A percentile compares a stretch with the other conserved stretches of the same genome.
Evolutionary conservation across 2,113 vertebrate genomes (phyloP).

Genomic region (Fregata magnificens): DNA sequence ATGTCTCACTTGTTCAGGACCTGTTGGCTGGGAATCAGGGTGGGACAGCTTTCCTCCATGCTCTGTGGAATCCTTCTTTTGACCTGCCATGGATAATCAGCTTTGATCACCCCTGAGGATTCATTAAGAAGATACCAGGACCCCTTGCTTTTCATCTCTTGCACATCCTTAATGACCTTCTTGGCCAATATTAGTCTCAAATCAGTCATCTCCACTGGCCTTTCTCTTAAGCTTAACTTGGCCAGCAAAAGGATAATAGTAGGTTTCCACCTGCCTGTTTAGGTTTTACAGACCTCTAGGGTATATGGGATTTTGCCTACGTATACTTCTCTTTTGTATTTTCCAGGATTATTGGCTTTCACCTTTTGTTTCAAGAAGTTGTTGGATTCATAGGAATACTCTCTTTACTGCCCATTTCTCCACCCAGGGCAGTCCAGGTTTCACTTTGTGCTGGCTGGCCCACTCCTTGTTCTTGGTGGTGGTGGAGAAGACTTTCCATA

Average conservation of each 20-base stretch:
- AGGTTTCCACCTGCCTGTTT: background rate
- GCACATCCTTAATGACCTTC: background rate
- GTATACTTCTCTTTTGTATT: background rate
- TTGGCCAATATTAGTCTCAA: background rate
- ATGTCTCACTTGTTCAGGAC: background rate
- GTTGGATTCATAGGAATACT: background rate
- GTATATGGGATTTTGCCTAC: background rate
- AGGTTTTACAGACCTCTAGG: background rate
- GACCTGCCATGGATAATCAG: background rate
- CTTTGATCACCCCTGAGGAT: background rate
- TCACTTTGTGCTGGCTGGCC: background rate
- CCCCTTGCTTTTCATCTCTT: background rate
- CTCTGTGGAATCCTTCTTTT: background rate
- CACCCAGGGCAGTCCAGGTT: background rate
- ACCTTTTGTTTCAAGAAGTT: background rate
- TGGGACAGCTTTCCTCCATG: background rate
- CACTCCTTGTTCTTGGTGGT: background rate
- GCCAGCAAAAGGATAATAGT: background rate
- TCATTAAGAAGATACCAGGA: background rate
- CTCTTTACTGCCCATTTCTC: background rate
- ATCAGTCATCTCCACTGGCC: background rate
- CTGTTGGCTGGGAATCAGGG: background rate
- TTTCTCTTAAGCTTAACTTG: background rate
- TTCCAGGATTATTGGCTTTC: background rate
- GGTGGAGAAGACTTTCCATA: background rate